Percentiles rank a stretch among this genome's conserved stretches.
These are phyloP conservation scores for Bradypodion pumilum DNA, from an alignment of 2,797 vertebrate species.

Conservation along the genomic window DNA sequence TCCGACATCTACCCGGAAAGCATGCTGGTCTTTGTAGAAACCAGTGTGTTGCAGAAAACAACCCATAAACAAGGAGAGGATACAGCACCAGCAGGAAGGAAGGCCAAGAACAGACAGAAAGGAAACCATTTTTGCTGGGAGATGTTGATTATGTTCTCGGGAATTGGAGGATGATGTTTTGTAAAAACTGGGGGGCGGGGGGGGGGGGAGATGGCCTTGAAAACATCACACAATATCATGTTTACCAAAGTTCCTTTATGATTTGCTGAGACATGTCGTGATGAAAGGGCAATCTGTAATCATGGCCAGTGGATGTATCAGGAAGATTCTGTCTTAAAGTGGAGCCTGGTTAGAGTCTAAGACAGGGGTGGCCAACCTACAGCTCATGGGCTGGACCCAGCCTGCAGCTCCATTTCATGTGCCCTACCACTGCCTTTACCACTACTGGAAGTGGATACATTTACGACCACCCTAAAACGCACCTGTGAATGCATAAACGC, in stretches of 20 bases:
- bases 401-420: no score
- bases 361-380: no score
- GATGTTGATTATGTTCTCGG: neutral
- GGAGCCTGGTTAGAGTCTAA: neutral
- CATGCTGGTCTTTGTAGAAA: neutral
- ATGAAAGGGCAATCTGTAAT: neutral
- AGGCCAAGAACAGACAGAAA: slow-evolving; percentile 46
- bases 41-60: neutral
- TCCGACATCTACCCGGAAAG: neutral
- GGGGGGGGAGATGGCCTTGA: neutral
- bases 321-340: neutral
- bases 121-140: neutral
- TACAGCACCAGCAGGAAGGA: slow-evolving; percentile 34
- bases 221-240: fast-evolving
- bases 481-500: no score
- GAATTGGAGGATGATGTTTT: slow-evolving; percentile 1
- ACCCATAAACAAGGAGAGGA: slow-evolving; percentile 52
- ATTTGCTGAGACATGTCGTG: neutral
- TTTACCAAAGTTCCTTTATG: neutral
- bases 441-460: no score
- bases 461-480: no score
- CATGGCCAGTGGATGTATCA: neutral
- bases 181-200: neutral
- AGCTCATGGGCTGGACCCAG: no score
- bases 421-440: no score